Evolutionary conservation across 1,140 invertebrate genomes (phyloP).

Genomic region (Pissodes strobi): DNA sequence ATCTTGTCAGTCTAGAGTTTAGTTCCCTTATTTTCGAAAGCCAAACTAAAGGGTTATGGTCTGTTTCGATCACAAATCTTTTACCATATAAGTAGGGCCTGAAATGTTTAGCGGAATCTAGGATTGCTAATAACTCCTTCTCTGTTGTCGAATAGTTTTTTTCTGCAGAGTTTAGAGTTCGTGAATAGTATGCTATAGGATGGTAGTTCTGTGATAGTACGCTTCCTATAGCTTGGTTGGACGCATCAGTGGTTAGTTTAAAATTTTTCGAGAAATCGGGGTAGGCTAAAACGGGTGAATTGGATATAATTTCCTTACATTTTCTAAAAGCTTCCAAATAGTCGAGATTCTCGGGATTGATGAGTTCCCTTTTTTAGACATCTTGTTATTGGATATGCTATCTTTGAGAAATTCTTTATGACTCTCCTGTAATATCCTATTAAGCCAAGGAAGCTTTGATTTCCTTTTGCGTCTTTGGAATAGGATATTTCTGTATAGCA

Average conservation of each 20-base stretch:
- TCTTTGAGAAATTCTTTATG: constrained; percentile 19
- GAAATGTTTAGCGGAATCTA: constrained; percentile 39
- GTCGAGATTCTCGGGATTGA: no score
- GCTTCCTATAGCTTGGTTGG: constrained; percentile 49
- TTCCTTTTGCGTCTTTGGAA: constrained; percentile 2
- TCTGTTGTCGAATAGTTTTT: constrained; percentile 47
- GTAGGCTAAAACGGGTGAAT: constrained; percentile 46
- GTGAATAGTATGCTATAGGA: constrained; percentile 49
- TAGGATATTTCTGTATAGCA: constrained; percentile 2
- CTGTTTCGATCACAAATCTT: no score
- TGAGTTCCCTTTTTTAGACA: no score
- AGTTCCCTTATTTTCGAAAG: no score
- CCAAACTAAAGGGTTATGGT: no score
- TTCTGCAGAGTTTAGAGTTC: constrained; percentile 46
- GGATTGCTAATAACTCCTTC: constrained; percentile 46
- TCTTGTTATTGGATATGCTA: not conserved
- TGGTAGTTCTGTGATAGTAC: constrained; percentile 51
- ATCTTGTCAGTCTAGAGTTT: no score
- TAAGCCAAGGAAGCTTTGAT: constrained; percentile 39
- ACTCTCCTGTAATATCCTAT: constrained; percentile 30
- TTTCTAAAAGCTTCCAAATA: constrained; percentile 40
- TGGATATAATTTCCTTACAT: constrained; percentile 46
- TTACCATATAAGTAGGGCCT: constrained; percentile 40
- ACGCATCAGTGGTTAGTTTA: constrained; percentile 53
- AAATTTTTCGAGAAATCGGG: constrained; percentile 53